A percentile compares a stretch with the other conserved stretches of the same genome.
phyloP scores from a whole-genome alignment of 2,113 vertebrate genomes.

The Bubo scandiacus region DNA sequence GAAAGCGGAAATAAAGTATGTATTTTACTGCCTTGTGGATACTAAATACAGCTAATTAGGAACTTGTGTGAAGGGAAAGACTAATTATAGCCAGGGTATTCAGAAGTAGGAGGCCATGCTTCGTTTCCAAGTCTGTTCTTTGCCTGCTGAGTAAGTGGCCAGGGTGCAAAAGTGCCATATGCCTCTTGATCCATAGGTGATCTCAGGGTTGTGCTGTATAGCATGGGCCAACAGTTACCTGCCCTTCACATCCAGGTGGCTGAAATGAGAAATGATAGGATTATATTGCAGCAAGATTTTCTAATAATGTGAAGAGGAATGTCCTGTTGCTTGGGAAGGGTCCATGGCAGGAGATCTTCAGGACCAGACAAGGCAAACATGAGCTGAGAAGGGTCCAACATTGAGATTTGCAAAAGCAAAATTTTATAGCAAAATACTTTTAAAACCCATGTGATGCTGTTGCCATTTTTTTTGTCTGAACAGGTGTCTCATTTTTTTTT shows the following conservation, averaged over 20 bases:
- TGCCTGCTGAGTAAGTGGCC: not conserved
- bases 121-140: not conserved
- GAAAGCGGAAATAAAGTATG: not conserved
- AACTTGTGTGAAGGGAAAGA: not conserved
- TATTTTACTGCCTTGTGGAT: not conserved
- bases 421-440: not conserved
- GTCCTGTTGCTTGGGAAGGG: not conserved
- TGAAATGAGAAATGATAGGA: rapidly evolving
- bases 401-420: not conserved
- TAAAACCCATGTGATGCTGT: not conserved
- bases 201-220: not conserved
- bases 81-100: not conserved
- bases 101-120: not conserved
- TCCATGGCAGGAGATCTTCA: not conserved
- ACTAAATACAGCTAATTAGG: not conserved
- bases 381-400: not conserved
- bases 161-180: not conserved
- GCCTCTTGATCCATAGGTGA: not conserved
- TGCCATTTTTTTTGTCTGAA: not conserved
- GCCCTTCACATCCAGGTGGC: not conserved
- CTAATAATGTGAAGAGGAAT: not conserved
- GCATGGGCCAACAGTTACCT: not conserved
- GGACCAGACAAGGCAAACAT: not conserved
- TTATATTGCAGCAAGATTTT: not conserved
- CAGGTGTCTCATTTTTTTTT: slow-evolving; percentile 40